Evolutionary conservation across 1,140 invertebrate genomes (phyloP), one percentile per base, ranked within the genome.

Genomic region (Brachionus calyciflorus): DNA sequence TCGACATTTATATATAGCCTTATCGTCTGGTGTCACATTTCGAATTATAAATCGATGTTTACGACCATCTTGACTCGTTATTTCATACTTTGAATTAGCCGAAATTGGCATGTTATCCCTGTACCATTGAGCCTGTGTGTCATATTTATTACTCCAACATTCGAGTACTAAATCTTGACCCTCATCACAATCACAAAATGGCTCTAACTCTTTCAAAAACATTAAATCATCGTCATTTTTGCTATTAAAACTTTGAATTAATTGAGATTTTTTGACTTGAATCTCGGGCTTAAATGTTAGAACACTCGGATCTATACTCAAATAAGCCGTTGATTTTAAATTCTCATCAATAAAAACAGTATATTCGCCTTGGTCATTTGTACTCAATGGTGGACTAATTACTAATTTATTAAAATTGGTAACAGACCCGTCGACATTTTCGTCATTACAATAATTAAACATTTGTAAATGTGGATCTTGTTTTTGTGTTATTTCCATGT

Each of bases 381-480:
- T 4, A 37, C 69, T 51, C 26, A 49, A 30, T 17, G 69, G 44
- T 55, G 9, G 17, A 33, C 30, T 49, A 1, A 73, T 51, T 0
- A 73, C 33, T 4, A 73, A 24, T 28, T 73, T 73, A 12, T 55
- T 73, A n/a, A 51, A 73, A 19, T 73, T 73, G 1, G 51, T 12
- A 7, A 73, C 69, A 26, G 69, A 73, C 2, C 69, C 69, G 19
- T 73, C 69, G 12, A 33, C n/a, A 28, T 73, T 55, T 30, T 73
- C 48, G 33, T 73, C 69, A 21, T 73, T 73, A 51, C 69, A 73
- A 26, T 73, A 73, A 28, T 73, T 73, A 24, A 73, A 73, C 69
- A 73, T 51, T 55, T 51, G 69, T 14, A 37, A 73, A 19, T 55
- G 69, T 24, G 46, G 46, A n/a, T 33, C 10, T 37, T 49, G 46